phyloP scores from a whole-genome alignment of 1,140 invertebrate genomes.

The Gerris buenoi region DNA sequence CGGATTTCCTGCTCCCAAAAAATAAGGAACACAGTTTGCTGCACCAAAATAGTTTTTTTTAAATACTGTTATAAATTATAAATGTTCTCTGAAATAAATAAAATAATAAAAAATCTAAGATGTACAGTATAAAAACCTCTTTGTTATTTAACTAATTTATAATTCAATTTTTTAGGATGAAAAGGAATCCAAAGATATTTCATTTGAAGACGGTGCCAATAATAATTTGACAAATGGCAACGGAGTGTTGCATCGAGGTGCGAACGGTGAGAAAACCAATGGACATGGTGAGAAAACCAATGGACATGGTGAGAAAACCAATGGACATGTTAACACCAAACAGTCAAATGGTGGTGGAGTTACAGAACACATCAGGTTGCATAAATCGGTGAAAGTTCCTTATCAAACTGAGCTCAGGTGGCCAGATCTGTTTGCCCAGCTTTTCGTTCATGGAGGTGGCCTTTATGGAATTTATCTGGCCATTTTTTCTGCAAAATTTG shows the following conservation, averaged over 20 bases:
- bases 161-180: neutral
- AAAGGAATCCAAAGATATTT: neutral
- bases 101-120: too few relatives aligned
- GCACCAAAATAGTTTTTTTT: too few relatives aligned
- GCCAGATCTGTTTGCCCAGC: conserved; percentile 48
- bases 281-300: neutral
- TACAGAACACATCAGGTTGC: conserved; percentile 21
- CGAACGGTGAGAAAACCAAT: neutral
- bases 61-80: too few relatives aligned
- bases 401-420: conserved; percentile 47
- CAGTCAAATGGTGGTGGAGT: conserved; percentile 22
- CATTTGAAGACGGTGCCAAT: neutral
- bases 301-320: neutral
- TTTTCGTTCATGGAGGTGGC: conserved; percentile 47
- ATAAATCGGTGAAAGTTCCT: neutral
- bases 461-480: conserved; percentile 54
- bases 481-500: conserved; percentile 38
- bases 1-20: too few relatives aligned
- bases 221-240: neutral
- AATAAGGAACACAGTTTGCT: too few relatives aligned
- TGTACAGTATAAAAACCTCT: too few relatives aligned
- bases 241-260: neutral
- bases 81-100: too few relatives aligned
- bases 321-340: neutral
- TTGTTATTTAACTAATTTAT: too few relatives aligned